A percentile compares a stretch with the other conserved stretches of the same genome.
Conservation (phyloP, 2,113 vertebrate genomes). For the Riparia riparia region DNA sequence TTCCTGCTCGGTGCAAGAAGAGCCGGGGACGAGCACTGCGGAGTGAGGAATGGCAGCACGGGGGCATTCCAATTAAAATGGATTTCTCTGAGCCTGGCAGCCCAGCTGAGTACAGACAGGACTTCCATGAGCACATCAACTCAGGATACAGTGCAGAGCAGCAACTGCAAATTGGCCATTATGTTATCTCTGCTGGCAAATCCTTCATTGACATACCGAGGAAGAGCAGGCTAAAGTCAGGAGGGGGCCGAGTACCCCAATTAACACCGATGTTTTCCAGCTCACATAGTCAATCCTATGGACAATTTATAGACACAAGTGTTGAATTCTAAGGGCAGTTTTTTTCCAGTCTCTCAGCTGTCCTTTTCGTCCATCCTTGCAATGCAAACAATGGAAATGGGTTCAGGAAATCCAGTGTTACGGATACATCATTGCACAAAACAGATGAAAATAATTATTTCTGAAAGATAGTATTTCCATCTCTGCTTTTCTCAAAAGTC, state of each 20-base stretch:
- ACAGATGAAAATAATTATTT: neutral
- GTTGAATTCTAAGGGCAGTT: neutral
- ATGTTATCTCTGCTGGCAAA: neutral
- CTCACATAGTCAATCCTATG: neutral
- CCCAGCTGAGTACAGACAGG: fast-evolving
- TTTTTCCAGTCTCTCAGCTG: neutral
- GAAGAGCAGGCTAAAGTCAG: neutral
- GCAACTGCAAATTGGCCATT: neutral
- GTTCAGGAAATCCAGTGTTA: neutral
- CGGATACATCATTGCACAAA: neutral
- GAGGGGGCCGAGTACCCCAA: neutral
- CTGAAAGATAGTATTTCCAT: neutral
- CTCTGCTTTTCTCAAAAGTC: neutral
- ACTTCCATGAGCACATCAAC: neutral
- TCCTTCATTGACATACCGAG: neutral
- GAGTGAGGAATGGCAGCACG: neutral
- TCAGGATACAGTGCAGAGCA: neutral
- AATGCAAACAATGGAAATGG: neutral
- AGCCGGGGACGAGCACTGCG: neutral
- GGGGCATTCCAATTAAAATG: neutral
- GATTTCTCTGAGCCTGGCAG: neutral
- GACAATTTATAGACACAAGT: neutral
- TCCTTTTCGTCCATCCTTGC: neutral
- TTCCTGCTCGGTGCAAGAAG: too few relatives aligned
- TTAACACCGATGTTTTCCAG: neutral